Conservation (phyloP, 30 jellyfish, hydroid and myxozoan genomes). For the Aurelia aurita region DNA sequence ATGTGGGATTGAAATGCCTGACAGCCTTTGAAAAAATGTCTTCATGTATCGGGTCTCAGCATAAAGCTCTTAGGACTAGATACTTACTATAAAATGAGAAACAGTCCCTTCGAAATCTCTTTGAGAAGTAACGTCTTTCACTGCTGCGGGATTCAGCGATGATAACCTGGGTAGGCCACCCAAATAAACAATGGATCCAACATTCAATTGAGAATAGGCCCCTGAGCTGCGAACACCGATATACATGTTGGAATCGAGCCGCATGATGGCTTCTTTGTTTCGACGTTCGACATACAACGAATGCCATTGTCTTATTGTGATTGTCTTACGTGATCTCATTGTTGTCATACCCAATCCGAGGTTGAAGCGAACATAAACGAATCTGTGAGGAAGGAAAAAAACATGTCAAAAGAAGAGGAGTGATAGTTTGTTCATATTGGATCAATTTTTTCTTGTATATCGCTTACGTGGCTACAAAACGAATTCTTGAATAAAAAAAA, state of each 20-base stretch:
- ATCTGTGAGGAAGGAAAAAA: conserved; percentile 29
- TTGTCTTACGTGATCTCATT: conserved; percentile 65
- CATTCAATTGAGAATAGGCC: conserved; percentile 61
- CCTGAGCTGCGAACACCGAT: conserved; percentile 83
- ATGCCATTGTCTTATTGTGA: conserved; percentile 73
- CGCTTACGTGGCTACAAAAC: too few species aligned
- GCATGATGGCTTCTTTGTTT: conserved; percentile 81
- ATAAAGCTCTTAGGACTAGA: neutral
- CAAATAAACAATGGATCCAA: conserved; percentile 67
- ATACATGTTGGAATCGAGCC: conserved; percentile 62
- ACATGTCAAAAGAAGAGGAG: too few species aligned
- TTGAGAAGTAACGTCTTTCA: conserved; percentile 72
- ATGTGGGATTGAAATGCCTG: too few species aligned
- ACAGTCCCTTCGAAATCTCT: conserved; percentile 85
- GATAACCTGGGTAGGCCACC: conserved; percentile 87
- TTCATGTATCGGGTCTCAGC: too few species aligned
- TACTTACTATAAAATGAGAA: conserved; percentile 67
- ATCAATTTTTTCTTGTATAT: too few species aligned
- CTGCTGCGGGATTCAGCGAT: conserved; percentile 62
- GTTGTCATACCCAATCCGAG: conserved; percentile 76
- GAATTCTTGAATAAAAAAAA: too few species aligned
- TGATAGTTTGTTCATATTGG: too few species aligned
- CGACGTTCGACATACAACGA: conserved; percentile 66
- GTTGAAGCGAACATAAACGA: conserved; percentile 76
- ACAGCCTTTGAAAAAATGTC: too few species aligned